A percentile compares a stretch with the other conserved stretches of the same genome.
Conservation (phyloP, 2,888 invertebrate genomes). For the Cantharis rustica region DNA sequence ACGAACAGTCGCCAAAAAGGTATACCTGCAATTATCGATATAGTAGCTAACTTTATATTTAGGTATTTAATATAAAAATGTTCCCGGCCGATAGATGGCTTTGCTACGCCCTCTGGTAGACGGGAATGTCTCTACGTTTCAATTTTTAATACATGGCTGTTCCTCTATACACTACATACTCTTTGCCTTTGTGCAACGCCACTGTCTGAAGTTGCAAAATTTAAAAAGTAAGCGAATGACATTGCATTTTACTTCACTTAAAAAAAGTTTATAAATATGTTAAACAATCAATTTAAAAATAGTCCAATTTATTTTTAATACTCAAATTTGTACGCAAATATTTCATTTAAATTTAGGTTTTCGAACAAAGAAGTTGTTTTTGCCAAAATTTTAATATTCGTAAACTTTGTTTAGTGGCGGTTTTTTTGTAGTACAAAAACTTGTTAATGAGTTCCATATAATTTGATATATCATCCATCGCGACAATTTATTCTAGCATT, state of each 20-base stretch:
- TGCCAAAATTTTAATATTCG: slow-evolving; percentile 17
- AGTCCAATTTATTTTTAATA: background rate
- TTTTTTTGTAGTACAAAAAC: background rate
- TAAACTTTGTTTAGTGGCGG: background rate
- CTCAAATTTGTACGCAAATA: background rate
- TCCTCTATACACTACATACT: no score
- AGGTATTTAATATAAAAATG: no score
- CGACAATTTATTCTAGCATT: background rate
- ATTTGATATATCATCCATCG: background rate
- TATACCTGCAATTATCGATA: no score
- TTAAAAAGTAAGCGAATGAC: background rate
- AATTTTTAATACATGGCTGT: no score
- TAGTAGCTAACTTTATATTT: no score
- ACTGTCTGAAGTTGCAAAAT: background rate
- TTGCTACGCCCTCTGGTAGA: no score
- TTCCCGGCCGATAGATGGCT: no score
- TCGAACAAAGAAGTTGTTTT: slow-evolving; percentile 16
- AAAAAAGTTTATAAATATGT: background rate
- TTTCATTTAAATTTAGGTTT: background rate
- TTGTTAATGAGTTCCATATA: background rate
- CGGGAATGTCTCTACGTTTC: no score
- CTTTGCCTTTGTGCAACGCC: no score
- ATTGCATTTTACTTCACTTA: background rate
- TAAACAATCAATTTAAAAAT: background rate
- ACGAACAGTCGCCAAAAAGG: no score